Conservation (phyloP, 2,113 vertebrate genomes). For the Rhinopomastus cyanomelas region DNA sequence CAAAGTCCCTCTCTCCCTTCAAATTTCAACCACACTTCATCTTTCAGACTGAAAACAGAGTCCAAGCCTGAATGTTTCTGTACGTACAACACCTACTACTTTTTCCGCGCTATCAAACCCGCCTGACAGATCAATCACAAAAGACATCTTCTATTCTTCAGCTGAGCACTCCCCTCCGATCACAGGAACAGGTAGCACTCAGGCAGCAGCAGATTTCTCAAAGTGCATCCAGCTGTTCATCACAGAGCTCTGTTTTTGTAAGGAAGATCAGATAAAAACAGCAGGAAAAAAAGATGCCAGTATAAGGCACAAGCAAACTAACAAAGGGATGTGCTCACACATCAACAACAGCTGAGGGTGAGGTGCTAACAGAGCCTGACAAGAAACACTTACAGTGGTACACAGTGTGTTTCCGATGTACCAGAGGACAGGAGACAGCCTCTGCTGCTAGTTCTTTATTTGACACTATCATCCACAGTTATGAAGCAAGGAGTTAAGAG, state of each 20-base stretch:
- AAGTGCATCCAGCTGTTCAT: constrained; percentile 35
- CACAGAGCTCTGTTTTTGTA: neutral
- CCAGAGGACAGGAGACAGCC: neutral
- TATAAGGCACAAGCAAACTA: neutral
- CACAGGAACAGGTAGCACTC: constrained; percentile 35
- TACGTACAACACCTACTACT: constrained; percentile 57
- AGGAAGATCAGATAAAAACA: constrained; percentile 33
- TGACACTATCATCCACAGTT: neutral
- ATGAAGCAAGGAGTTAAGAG: neutral
- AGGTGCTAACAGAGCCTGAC: neutral
- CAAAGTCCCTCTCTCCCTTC: constrained; percentile 41
- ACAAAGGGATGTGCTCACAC: neutral
- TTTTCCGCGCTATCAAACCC: constrained; percentile 52
- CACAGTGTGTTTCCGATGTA: neutral
- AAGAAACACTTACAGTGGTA: neutral
- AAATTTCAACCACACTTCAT: constrained; percentile 58
- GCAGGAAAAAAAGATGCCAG: neutral
- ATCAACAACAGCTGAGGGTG: constrained; percentile 3
- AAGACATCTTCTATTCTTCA: constrained; percentile 59
- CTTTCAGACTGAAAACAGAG: constrained; percentile 50
- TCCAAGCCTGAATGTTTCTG: constrained; percentile 47
- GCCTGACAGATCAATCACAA: constrained; percentile 61
- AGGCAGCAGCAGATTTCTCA: constrained; percentile 32
- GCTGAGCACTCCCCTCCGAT: neutral
- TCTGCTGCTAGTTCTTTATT: neutral